Conservation (phyloP, 2,797 vertebrate genomes). For the Chaetodon trifasciatus region DNA sequence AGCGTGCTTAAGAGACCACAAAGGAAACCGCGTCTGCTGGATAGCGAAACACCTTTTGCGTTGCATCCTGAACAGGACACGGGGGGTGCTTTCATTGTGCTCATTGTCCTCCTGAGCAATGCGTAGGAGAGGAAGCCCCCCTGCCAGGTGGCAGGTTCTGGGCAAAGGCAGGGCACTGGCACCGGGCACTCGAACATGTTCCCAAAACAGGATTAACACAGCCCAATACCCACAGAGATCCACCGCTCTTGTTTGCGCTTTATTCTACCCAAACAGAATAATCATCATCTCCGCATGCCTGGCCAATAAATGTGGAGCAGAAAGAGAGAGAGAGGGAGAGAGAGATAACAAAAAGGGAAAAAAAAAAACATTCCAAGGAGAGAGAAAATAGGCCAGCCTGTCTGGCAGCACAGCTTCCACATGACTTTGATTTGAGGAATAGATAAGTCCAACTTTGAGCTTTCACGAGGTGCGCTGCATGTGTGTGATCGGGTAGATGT, state of each 20-base stretch:
- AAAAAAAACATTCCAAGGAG: conserved; percentile 67
- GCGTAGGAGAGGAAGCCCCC: conserved; percentile 71
- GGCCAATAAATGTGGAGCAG: conserved; percentile 59
- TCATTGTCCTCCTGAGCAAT: conserved; percentile 61
- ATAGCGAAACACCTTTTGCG: conserved; percentile 47
- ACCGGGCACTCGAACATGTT: conserved; percentile 67
- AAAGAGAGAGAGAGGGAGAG: conserved; percentile 1
- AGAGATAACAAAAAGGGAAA: conserved; percentile 35
- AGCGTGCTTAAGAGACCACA: conserved; percentile 25
- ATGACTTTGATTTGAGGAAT: conserved; percentile 84
- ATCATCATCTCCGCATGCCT: conserved; percentile 67
- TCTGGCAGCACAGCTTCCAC: conserved; percentile 77
- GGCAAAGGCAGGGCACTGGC: conserved; percentile 76
- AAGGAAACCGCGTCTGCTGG: conserved; percentile 13
- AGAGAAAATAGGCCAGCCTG: conserved; percentile 80
- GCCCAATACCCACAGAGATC: conserved; percentile 71
- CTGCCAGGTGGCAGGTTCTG: conserved; percentile 80
- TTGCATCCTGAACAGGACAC: conserved; percentile 54
- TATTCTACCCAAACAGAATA: conserved; percentile 74
- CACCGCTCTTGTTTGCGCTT: conserved; percentile 69
- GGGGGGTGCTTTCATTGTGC: conserved; percentile 52
- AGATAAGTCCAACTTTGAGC: conserved; percentile 74
- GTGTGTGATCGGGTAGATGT: conserved; percentile 40
- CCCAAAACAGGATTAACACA: conserved; percentile 82
- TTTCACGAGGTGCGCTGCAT: conserved; percentile 63